phyloP scores from a whole-genome alignment of 1,140 invertebrate genomes.

The Orchesella cincta region DNA sequence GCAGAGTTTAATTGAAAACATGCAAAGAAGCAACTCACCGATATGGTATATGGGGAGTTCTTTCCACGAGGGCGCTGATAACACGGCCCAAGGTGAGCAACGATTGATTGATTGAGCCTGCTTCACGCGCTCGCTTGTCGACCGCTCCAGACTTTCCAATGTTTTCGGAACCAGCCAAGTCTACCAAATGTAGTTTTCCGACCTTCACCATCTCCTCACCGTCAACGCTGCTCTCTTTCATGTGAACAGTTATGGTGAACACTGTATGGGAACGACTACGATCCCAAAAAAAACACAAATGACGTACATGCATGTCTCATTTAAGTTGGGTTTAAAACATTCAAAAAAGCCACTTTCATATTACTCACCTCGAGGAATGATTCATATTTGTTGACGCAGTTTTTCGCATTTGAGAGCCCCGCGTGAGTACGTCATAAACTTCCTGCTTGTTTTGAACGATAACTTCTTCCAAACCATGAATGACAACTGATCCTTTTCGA shows the following conservation, averaged over 20 bases:
- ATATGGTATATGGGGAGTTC: conserved; percentile 90
- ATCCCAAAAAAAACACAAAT: too few relatives aligned
- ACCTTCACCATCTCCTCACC: conserved; percentile 91
- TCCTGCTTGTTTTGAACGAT: conserved; percentile 87
- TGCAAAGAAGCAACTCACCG: too few relatives aligned
- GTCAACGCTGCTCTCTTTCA: conserved; percentile 84
- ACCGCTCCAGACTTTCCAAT: conserved; percentile 89
- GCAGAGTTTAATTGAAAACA: too few relatives aligned
- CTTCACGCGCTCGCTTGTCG: conserved; percentile 87
- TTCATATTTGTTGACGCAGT: conserved; percentile 95
- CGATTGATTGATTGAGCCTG: conserved; percentile 94
- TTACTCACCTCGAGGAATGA: conserved; percentile 77
- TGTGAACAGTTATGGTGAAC: conserved; percentile 92
- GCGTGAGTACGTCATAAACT: conserved; percentile 82
- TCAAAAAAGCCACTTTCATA: too few relatives aligned
- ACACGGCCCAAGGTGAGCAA: conserved; percentile 91
- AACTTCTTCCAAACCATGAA: conserved; percentile 90
- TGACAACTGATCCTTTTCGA: conserved; percentile 85
- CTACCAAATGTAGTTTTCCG: conserved; percentile 95
- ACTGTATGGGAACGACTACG: conserved; percentile 90
- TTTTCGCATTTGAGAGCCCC: conserved; percentile 82
- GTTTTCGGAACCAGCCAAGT: conserved; percentile 96
- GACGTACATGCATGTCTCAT: too few relatives aligned
- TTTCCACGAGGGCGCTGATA: conserved; percentile 93
- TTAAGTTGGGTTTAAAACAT: too few relatives aligned